Base-by-base conservation (phyloP, 1,140 invertebrate species). In the Micrasema minimum region DNA sequence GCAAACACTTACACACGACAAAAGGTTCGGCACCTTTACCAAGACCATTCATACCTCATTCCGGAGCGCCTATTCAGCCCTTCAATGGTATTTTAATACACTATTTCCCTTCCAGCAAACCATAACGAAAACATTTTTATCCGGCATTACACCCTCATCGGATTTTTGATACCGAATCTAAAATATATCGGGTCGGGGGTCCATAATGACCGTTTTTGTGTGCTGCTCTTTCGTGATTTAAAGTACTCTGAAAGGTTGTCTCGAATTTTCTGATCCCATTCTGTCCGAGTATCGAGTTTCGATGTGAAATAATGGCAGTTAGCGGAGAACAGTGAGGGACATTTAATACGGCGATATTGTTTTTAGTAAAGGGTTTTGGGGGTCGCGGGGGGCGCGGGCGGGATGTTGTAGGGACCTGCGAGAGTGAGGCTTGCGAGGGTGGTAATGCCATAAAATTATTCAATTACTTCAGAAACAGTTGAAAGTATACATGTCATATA, bases 261-360 rank as follows among this genome's bases (percentile, higher is more conserved):
- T 22, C 14, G 35, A 37, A 43, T 67, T 22, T 23, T 53, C 31
- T 14, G 50, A 18, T 57, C 65, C 37, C 46, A 67, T 67, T 57
- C 23, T 20, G 35, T 55, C 7, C 37, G 38, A 67, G 51, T 69
- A 69, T 69, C 67, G 35, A 69, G 46, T 69, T 69, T 69, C 67
- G 22, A 38, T 69, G 67, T 69, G 67, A 69, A 69, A 45, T 61
- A 59, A 61, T 59, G 51, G 53, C 53, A 53, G 50, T 67, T 67
- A 26, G 43, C 41, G 5, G 31, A 38, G 48, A 35, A 37, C 31
- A 38, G 45, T 38, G 46, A 50, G 62, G 45, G 53, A 69, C 46
- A 69, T 69, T 69, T 69, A 61, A 69, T 69, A 69, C 41, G 65
- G 35, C 50, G 65, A 67, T 67, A 67, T 67, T 67, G 65, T 67